Evolutionary conservation across 2,888 invertebrate genomes (phyloP).

Genomic region (Sisyra nigra): DNA sequence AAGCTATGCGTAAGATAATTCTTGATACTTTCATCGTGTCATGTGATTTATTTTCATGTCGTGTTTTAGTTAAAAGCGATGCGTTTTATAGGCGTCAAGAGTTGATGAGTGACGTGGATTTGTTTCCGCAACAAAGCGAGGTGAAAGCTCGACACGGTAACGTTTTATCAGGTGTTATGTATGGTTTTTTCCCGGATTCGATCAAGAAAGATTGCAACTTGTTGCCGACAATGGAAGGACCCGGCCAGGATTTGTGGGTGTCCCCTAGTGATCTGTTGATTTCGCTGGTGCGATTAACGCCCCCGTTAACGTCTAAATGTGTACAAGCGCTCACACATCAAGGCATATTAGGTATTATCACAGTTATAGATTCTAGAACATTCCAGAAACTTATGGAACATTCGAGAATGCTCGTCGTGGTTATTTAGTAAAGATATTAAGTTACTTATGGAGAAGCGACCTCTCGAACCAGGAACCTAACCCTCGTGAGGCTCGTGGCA

Average conservation of each 20-base stretch:
- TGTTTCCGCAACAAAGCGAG: conserved; percentile 5
- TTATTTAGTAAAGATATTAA: too few relatives aligned
- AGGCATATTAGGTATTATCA: conserved; percentile 25
- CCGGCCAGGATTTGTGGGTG: conserved; percentile 24
- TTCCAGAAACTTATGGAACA: too few relatives aligned
- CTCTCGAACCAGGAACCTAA: too few relatives aligned
- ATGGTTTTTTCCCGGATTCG: conserved; percentile 20
- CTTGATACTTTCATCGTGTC: too few relatives aligned
- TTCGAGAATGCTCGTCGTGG: too few relatives aligned
- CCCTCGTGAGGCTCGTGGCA: too few relatives aligned
- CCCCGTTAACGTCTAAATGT: conserved; percentile 24
- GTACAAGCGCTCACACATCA: conserved; percentile 26
- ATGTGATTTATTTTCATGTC: too few relatives aligned
- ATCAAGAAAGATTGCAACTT: conserved; percentile 21
- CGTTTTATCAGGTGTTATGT: conserved; percentile 17
- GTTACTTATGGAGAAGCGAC: too few relatives aligned
- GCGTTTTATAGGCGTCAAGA: conserved; percentile 6
- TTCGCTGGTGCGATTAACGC: conserved; percentile 25
- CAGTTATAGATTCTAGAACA: too few relatives aligned
- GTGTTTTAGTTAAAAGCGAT: conserved; percentile 5
- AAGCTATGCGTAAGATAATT: too few relatives aligned
- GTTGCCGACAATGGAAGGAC: conserved; percentile 21
- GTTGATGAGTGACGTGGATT: neutral
- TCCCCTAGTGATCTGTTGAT: conserved; percentile 28
- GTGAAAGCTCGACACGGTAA: conserved; percentile 2